phyloP scores from a whole-genome alignment of 1,140 invertebrate genomes.

The Holotrichia oblita region DNA sequence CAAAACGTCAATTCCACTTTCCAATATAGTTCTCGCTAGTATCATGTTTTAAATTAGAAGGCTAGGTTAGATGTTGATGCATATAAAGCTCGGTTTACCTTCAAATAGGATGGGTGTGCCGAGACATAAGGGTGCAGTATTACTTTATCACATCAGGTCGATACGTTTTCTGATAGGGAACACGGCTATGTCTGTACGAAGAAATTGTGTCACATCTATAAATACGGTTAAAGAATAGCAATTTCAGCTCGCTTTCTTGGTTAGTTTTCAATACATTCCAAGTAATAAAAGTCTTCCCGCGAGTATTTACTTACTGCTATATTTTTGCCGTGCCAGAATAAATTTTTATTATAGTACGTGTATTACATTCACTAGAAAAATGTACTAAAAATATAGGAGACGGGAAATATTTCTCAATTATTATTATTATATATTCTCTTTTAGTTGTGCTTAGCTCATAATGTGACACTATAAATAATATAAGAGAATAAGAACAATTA shows the following conservation, averaged over 20 bases:
- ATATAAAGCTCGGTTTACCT: not conserved
- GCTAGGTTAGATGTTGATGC: not conserved
- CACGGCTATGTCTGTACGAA: not conserved
- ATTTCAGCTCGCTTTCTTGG: not conserved
- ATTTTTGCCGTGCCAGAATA: not conserved
- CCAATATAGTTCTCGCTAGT: not conserved
- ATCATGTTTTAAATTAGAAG: constrained; percentile 7
- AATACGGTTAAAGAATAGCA: not conserved
- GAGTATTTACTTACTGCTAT: not conserved
- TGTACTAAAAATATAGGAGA: no score
- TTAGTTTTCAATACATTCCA: not conserved
- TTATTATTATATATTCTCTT: no score
- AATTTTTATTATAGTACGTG: no score
- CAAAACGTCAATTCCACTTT: not conserved
- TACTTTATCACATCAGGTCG: constrained; percentile 6
- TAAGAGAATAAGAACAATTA: no score
- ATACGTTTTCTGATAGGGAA: constrained; percentile 5
- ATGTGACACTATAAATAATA: no score
- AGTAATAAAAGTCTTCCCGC: not conserved
- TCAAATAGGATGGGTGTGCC: not conserved
- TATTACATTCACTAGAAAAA: no score
- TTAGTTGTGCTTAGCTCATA: no score
- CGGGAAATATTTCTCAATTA: no score
- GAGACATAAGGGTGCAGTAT: constrained; percentile 11
- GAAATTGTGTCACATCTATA: constrained; percentile 6